phyloP scores from a whole-genome alignment of 2,888 invertebrate genomes.

The Chrysolina oricalcia region DNA sequence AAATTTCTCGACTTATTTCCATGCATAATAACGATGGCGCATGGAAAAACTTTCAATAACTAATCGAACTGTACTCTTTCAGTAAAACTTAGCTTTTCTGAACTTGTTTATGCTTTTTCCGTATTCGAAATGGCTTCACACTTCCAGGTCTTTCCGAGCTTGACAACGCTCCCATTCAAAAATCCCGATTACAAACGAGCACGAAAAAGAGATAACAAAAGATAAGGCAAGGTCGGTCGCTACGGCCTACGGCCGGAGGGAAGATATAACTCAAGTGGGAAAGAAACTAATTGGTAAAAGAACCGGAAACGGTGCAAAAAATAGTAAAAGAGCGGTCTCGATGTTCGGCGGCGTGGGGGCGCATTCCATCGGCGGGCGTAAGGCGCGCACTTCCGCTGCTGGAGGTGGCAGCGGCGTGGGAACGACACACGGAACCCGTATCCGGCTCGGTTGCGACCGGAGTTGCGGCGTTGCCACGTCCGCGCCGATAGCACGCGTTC shows the following conservation, averaged over 20 bases:
- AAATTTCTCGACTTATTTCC: too few species aligned
- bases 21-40: too few species aligned
- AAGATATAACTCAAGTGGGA: conserved; percentile 53
- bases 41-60: too few species aligned
- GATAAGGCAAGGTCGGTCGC: conserved; percentile 47
- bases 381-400: conserved; percentile 66
- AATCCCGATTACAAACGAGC: background rate
- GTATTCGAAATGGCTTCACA: too few species aligned
- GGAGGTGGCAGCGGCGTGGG: conserved; percentile 62
- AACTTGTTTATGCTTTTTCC: too few species aligned
- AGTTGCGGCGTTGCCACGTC: background rate
- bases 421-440: conserved; percentile 55
- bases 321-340: conserved; percentile 44
- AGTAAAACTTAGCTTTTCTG: too few species aligned
- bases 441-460: conserved; percentile 25
- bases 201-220: conserved; percentile 30
- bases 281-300: conserved; percentile 66
- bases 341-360: background rate
- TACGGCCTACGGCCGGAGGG: conserved; percentile 28
- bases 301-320: conserved; percentile 67
- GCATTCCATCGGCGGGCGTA: conserved; percentile 57
- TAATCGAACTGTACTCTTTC: too few species aligned
- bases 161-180: background rate
- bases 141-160: background rate
- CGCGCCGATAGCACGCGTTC: background rate